Percentiles rank a stretch among this genome's conserved stretches.
Conservation (phyloP, 2,113 vertebrate genomes). For the Pelecanoides urinatrix region DNA sequence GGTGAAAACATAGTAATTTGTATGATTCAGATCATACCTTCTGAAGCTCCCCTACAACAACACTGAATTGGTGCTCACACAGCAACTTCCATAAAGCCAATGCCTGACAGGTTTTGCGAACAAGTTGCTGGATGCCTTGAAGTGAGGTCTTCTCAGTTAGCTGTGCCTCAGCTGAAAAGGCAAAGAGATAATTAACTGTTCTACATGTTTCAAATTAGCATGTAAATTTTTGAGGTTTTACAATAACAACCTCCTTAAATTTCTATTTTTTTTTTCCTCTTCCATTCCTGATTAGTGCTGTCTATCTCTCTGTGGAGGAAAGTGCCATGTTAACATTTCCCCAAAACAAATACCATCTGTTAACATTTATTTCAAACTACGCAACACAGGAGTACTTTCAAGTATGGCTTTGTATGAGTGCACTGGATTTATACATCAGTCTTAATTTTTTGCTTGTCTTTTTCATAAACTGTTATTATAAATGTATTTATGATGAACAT, state of each 20-base stretch:
- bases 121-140: constrained; percentile 91
- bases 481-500: neutral
- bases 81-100: constrained; percentile 94
- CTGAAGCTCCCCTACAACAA: constrained; percentile 90
- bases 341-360: neutral
- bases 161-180: constrained; percentile 87
- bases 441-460: neutral
- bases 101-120: constrained; percentile 93
- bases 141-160: constrained; percentile 90
- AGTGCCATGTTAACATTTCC: neutral
- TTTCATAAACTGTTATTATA: neutral
- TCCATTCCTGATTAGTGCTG: neutral
- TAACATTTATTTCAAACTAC: neutral
- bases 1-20: neutral
- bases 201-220: neutral
- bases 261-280: neutral
- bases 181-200: neutral
- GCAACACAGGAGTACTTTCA: neutral
- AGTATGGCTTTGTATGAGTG: neutral
- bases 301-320: neutral
- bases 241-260: neutral
- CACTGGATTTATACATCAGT: neutral
- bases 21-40: constrained; percentile 77
- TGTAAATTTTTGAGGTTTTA: neutral
- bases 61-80: constrained; percentile 92